Evolutionary conservation across 2,888 invertebrate genomes (phyloP).

Genomic region (Pollenia angustigena): DNA sequence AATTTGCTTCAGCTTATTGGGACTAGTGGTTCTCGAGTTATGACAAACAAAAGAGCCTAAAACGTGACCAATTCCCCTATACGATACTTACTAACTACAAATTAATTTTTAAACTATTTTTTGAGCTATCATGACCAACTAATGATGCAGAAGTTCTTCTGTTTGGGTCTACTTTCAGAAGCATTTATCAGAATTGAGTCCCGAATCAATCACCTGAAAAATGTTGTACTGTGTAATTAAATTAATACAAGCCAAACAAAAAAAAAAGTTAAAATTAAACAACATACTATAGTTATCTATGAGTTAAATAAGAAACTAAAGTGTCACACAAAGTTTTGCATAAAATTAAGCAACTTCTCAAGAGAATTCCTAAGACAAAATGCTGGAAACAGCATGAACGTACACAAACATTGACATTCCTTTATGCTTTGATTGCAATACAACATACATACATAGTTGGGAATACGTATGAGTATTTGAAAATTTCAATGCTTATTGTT

Average conservation of each 20-base stretch:
- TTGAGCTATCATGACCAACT: too few species aligned
- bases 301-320: slow-evolving; percentile 34
- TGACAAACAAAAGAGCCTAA: too few species aligned
- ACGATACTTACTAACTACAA: too few species aligned
- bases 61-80: too few species aligned
- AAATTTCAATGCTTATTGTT: slow-evolving; percentile 50
- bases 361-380: slow-evolving; percentile 54
- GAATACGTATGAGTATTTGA: slow-evolving; percentile 10
- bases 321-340: slow-evolving; percentile 62
- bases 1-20: too few species aligned
- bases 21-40: too few species aligned
- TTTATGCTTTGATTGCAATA: neutral
- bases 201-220: too few species aligned
- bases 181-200: too few species aligned
- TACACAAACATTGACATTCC: neutral
- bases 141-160: too few species aligned
- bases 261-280: slow-evolving; percentile 27
- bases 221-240: too few species aligned
- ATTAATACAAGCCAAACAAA: slow-evolving; percentile 51
- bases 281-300: neutral
- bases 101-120: too few species aligned
- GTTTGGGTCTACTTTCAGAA: too few species aligned
- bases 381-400: neutral
- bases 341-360: slow-evolving; percentile 67
- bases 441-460: neutral